Base-by-base conservation (phyloP, 2,113 vertebrate genomes). In the Spilogale gracilis region DNA sequence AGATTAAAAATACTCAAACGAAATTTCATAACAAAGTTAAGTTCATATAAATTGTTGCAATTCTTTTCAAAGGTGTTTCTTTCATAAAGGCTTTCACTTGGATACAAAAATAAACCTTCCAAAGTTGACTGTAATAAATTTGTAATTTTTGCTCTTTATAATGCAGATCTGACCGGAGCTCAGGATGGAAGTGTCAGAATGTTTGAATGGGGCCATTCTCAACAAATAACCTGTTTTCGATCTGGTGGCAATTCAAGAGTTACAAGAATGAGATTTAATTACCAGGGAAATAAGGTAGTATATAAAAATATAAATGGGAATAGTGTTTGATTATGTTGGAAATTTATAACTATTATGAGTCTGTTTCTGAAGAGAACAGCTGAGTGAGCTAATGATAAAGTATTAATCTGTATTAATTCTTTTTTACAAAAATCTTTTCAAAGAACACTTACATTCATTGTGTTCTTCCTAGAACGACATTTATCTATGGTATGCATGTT, bases 191-290 rank as follows among this genome's bases (percentile, higher is more conserved):
- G 99, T 43, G 99, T 99, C 87, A 99, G 99, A 97, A 99, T 99
- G 99, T 99, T 99, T 97, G 99, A 99, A 94, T 99, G 99, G 99
- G 99, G 99, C 80, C 99, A 99, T 95, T 99, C 99, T 4, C 99
- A 99, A 97, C 99, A 99, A 98, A 99, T 99, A 98, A 99, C 99
- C 52, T 99, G 99, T 98, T 99, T 99, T 98, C 99, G 99, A n/a
- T 99, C 99, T 98, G 99, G 99, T 13, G 99, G 99, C 82, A 99
- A 99, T 98, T 99, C 99, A 91, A 99, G 99, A 97, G 99, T 99
- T 95, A 99, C 99, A 94, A 99, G 99, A 96, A 99, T 99, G 98
- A 98, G 99, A 95, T 99, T 99, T 99, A 99, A 99, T 98, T 99
- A 99, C 97, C 99, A 99, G 98, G 99, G 99, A 97, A 99, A 99